Conservation (phyloP, 2,797 vertebrate species). For the Melanogrammus aeglefinus region DNA sequence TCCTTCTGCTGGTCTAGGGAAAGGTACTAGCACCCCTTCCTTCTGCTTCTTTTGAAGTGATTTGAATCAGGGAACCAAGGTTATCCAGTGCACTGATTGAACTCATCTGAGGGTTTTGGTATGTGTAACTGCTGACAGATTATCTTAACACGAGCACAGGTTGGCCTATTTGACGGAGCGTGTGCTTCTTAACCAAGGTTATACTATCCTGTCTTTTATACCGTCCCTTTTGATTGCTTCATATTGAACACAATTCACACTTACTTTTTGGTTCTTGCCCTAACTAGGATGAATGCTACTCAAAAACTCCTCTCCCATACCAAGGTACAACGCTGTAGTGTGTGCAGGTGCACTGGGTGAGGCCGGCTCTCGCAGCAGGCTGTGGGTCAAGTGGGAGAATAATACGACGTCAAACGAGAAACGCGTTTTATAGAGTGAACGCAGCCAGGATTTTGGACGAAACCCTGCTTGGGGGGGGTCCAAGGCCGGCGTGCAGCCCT, state of each 20-base stretch:
- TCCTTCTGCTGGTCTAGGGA: slow-evolving; percentile 18
- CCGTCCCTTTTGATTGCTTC: neutral
- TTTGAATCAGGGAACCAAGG: neutral
- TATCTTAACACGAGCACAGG: too few species aligned
- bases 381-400: neutral
- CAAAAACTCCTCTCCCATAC: neutral
- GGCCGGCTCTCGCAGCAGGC: neutral
- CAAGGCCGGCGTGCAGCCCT: neutral
- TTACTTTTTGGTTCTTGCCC: neutral
- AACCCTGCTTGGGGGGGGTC: neutral
- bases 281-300: neutral
- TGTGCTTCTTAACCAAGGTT: too few species aligned
- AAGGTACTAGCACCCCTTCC: too few species aligned
- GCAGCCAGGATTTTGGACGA: neutral
- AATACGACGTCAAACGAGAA: neutral
- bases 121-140: too few species aligned
- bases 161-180: too few species aligned
- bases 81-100: neutral
- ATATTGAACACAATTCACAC: neutral
- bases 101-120: neutral
- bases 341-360: neutral
- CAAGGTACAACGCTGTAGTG: neutral
- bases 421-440: neutral
- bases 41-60: too few species aligned
- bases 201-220: neutral